phyloP scores from a whole-genome alignment of 2,888 invertebrate genomes.

The Oscheius myriophilus region DNA sequence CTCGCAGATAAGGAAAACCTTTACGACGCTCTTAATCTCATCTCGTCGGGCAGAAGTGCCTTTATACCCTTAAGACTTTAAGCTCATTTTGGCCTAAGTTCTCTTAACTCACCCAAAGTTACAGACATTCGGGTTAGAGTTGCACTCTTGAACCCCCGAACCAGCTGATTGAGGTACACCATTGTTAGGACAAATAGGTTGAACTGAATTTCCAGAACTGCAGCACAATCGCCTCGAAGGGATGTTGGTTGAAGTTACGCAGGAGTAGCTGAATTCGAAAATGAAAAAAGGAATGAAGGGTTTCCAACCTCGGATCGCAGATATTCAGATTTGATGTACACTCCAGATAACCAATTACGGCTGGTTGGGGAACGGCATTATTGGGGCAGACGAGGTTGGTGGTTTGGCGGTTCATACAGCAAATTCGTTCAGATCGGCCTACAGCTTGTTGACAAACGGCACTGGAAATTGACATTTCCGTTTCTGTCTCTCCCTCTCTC shows the following conservation, averaged over 20 bases:
- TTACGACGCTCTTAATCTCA: no score
- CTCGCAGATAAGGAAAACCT: no score
- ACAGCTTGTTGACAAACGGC: conserved; percentile 4
- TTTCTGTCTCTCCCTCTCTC: no score
- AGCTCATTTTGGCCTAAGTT: no score
- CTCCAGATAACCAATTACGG: conserved; percentile 34
- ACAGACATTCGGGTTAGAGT: conserved; percentile 44
- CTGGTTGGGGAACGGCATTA: conserved; percentile 56
- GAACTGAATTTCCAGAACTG: conserved; percentile 43
- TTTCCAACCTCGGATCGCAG: not conserved
- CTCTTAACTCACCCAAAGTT: conserved; percentile 50
- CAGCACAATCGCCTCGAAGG: conserved; percentile 32
- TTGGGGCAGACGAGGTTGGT: conserved; percentile 59
- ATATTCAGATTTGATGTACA: not conserved
- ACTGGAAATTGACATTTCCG: conserved; percentile 4
- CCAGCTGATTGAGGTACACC: conserved; percentile 55
- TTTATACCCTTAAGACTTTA: no score
- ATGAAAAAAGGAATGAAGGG: not conserved
- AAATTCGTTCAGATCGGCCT: conserved; percentile 1
- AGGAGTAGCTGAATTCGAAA: not conserved
- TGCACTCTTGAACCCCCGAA: conserved; percentile 55
- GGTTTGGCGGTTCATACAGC: conserved; percentile 50
- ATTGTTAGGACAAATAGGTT: conserved; percentile 59
- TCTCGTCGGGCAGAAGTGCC: no score
- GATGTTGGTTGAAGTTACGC: not conserved